These are phyloP conservation scores for Petroica traversi DNA, from an alignment of 2,113 vertebrate genomes.

Conservation along the genomic window DNA sequence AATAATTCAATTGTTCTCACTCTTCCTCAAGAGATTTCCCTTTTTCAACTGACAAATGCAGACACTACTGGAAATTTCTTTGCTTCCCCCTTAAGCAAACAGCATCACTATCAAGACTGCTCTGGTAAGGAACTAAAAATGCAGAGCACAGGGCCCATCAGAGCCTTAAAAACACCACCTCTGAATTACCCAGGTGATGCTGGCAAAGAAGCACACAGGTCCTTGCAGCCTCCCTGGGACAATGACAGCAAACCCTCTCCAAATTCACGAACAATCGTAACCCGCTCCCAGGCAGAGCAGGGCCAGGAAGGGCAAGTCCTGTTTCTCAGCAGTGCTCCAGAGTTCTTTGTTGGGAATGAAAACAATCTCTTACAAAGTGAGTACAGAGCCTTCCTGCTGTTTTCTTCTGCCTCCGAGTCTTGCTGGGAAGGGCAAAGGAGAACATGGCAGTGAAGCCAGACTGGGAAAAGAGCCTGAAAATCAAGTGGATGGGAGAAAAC, in stretches of 20 bases:
- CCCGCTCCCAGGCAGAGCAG: background rate
- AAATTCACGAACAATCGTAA: background rate
- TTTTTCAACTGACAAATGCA: background rate
- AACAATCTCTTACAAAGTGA: background rate
- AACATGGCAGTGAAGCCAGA: background rate
- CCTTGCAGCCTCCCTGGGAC: background rate
- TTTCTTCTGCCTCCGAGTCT: background rate
- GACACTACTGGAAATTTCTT: background rate
- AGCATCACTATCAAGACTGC: background rate
- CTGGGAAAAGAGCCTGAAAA: conserved; percentile 8
- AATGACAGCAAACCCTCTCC: background rate
- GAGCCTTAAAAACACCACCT: background rate
- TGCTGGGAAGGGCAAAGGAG: background rate
- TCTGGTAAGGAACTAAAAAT: background rate
- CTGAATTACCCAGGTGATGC: background rate
- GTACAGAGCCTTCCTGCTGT: background rate
- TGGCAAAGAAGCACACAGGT: background rate
- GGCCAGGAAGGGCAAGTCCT: background rate
- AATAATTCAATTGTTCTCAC: conserved; percentile 10
- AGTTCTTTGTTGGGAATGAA: background rate
- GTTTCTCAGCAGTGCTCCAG: background rate
- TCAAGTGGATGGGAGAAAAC: background rate
- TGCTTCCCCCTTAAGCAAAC: background rate
- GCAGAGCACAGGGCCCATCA: background rate
- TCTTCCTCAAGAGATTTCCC: background rate